phyloP scores from a whole-genome alignment of 2,113 vertebrate genomes.

The Cynoglossus semilaevis region DNA sequence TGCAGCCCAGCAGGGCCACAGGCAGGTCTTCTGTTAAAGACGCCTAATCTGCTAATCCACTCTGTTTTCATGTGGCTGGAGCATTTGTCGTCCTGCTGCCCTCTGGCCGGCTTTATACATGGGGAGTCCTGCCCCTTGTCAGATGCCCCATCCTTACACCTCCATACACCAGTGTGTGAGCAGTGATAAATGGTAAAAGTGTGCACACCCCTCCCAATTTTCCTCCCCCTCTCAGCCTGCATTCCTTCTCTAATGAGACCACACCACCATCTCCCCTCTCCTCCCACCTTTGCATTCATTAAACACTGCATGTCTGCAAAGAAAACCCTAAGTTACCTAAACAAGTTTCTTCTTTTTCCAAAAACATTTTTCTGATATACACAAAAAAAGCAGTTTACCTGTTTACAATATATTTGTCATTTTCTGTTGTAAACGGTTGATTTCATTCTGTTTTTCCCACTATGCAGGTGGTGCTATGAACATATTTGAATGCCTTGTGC shows the following conservation, averaged over 20 bases:
- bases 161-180: conserved; percentile 26
- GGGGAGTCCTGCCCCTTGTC: conserved; percentile 23
- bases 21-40: conserved; percentile 32
- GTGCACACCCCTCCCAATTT: conserved; percentile 15
- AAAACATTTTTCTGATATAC: too few relatives aligned
- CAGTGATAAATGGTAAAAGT: conserved; percentile 22
- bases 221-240: conserved; percentile 47
- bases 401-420: too few relatives aligned
- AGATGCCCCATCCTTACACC: conserved; percentile 46
- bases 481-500: too few relatives aligned
- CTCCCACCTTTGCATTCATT: conserved; percentile 25
- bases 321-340: too few relatives aligned
- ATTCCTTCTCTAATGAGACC: conserved; percentile 72
- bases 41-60: conserved; percentile 65
- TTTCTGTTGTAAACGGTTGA: too few relatives aligned
- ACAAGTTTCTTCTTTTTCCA: too few relatives aligned
- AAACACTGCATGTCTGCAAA: conserved; percentile 8
- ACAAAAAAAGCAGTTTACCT: too few relatives aligned
- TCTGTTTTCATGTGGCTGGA: conserved; percentile 64
- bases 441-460: too few relatives aligned
- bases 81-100: conserved; percentile 59
- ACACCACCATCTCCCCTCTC: conserved; percentile 13
- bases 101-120: conserved; percentile 47
- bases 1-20: conserved; percentile 36
- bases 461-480: too few relatives aligned